These are phyloP conservation scores for Ispidina lecontei DNA, from an alignment of 2,797 vertebrate genomes.

Conservation along the genomic window DNA sequence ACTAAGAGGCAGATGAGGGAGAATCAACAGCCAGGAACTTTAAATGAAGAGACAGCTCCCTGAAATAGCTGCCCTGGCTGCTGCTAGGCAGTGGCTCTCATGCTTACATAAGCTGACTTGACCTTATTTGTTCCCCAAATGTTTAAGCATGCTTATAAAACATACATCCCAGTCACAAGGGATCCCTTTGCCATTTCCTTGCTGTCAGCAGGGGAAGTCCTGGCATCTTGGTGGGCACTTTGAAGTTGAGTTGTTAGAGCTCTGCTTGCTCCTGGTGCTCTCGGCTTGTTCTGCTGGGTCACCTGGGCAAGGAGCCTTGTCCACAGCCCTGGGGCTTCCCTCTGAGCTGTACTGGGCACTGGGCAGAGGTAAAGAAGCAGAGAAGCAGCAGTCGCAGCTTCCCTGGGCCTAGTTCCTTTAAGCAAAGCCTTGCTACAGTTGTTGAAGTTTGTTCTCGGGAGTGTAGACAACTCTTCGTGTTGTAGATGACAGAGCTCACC, in stretches of 20 bases:
- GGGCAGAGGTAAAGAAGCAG: neutral
- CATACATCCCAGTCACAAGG: neutral
- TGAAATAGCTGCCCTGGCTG: conserved; percentile 35
- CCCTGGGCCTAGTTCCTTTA: neutral
- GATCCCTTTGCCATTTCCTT: neutral
- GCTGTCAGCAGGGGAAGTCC: neutral
- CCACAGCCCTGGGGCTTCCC: neutral
- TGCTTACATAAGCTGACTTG: conserved; percentile 57
- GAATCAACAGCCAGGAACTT: neutral
- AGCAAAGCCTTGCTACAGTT: neutral
- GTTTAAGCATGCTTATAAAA: conserved; percentile 32
- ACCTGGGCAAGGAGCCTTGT: neutral
- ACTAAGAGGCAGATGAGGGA: conserved; percentile 34
- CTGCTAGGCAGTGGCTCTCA: conserved; percentile 17
- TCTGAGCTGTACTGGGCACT: neutral
- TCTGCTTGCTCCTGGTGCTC: neutral
- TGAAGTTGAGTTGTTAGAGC: neutral
- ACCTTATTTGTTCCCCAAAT: conserved; percentile 52
- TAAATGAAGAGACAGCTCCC: conserved; percentile 52
- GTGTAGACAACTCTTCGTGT: neutral
- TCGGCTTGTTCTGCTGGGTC: neutral
- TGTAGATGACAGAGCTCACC: neutral
- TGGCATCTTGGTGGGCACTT: rapidly evolving
- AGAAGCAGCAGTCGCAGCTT: neutral
- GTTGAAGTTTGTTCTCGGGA: neutral